A percentile compares a stretch with the other conserved stretches of the same genome.
These are phyloP conservation scores for Tapirus terrestris DNA, from an alignment of 2,113 vertebrate species.

Conservation along the genomic window DNA sequence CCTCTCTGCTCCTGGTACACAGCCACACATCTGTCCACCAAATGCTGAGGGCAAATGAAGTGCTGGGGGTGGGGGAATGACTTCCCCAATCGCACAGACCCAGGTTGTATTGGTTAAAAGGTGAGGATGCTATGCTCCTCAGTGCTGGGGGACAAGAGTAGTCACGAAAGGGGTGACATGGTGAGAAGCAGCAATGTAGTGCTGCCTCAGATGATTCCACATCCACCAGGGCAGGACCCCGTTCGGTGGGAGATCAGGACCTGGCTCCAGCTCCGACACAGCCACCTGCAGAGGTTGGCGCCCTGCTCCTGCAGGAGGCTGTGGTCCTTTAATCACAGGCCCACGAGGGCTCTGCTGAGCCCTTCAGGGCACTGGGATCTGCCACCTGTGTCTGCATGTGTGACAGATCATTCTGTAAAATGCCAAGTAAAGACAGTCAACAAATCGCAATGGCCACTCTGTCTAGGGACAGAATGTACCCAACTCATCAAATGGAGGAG, in stretches of 20 bases:
- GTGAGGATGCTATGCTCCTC: background rate
- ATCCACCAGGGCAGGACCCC: background rate
- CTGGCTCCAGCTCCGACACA: background rate
- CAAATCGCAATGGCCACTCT: background rate
- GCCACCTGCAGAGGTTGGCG: background rate
- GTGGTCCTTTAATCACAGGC: background rate
- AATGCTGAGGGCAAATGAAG: background rate
- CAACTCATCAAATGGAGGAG: background rate
- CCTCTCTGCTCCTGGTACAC: too few species aligned
- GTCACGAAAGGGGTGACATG: background rate
- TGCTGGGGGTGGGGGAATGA: background rate
- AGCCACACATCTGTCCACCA: fast-evolving
- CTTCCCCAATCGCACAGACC: background rate
- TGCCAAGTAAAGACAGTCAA: background rate
- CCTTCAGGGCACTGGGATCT: background rate
- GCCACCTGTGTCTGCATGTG: background rate
- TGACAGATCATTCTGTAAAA: background rate
- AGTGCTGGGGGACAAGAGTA: background rate
- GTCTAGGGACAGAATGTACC: background rate
- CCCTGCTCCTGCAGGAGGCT: background rate
- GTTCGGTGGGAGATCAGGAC: background rate
- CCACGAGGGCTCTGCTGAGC: background rate
- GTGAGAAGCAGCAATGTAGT: background rate
- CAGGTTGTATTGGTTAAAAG: background rate
- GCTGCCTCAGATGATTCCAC: background rate